Evolutionary conservation across 2,113 vertebrate genomes (phyloP).

Genomic region (Daubentonia madagascariensis): DNA sequence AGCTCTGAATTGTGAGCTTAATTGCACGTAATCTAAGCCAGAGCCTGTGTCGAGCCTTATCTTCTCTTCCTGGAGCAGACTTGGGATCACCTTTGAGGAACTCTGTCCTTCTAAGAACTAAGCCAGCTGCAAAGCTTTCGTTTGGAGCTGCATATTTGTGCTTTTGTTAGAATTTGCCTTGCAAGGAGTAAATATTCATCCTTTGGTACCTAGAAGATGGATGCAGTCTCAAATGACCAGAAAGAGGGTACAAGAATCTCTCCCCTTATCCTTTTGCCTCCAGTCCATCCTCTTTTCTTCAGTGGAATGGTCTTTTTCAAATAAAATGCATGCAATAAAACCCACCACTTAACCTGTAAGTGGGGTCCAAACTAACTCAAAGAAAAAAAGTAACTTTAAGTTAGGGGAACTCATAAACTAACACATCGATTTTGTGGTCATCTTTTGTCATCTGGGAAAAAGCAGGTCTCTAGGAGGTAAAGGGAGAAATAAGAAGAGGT

Average conservation of each 20-base stretch:
- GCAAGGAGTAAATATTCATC: not conserved
- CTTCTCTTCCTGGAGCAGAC: not conserved
- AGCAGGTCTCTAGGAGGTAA: not conserved
- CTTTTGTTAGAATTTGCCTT: constrained; percentile 30
- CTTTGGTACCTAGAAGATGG: not conserved
- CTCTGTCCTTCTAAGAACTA: constrained; percentile 28
- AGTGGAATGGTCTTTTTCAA: not conserved
- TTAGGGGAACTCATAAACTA: not conserved
- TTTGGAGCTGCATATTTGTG: not conserved
- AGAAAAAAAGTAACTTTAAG: not conserved
- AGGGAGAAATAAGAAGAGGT: not conserved
- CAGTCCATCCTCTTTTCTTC: not conserved
- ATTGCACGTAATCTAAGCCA: constrained; percentile 17
- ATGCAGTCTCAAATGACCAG: not conserved
- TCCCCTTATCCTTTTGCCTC: not conserved
- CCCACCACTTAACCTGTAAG: not conserved
- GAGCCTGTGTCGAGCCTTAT: not conserved
- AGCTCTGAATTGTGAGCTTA: constrained; percentile 23
- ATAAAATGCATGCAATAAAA: constrained; percentile 8
- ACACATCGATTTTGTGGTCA: constrained; percentile 26
- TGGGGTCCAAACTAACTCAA: not conserved
- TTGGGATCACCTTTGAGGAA: not conserved
- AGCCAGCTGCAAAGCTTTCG: not conserved
- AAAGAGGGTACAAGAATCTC: not conserved
- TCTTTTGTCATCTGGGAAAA: not conserved